Percentiles rank a stretch among this genome's conserved stretches.
phyloP scores from a whole-genome alignment of 1,140 invertebrate species.

The Anastrepha obliqua region DNA sequence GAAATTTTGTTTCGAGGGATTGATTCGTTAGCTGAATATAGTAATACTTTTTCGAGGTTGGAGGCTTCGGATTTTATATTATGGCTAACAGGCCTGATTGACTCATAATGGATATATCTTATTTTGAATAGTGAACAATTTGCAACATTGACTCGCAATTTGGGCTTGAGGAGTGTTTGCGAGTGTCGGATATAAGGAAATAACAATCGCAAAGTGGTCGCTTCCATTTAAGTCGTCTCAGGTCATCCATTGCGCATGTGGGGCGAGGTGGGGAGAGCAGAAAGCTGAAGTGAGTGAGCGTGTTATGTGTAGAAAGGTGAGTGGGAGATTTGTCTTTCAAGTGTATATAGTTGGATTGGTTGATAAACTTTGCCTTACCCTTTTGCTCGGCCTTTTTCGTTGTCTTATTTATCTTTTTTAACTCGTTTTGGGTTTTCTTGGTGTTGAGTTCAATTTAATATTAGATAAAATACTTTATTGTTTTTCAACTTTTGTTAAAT shows the following conservation, averaged over 20 bases:
- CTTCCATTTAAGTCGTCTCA: slow-evolving; percentile 19
- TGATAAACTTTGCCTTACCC: background rate
- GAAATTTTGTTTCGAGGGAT: slow-evolving; percentile 27
- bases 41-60: background rate
- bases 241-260: background rate
- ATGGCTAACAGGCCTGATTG: background rate
- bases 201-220: slow-evolving; percentile 33
- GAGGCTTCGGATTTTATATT: background rate
- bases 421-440: too few relatives aligned
- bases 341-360: background rate
- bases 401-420: too few relatives aligned
- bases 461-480: too few relatives aligned
- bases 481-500: too few relatives aligned
- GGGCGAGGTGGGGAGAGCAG: background rate
- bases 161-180: background rate
- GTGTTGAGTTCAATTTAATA: too few relatives aligned
- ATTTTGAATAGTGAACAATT: background rate
- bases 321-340: slow-evolving; percentile 1
- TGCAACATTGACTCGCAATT: slow-evolving; percentile 6
- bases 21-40: background rate
- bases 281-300: slow-evolving; percentile 18
- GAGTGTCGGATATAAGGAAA: background rate
- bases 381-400: background rate
- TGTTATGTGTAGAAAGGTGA: slow-evolving; percentile 43
- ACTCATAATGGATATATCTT: background rate